Percentiles rank a stretch among this genome's conserved stretches.
Conservation (phyloP, 2,113 vertebrate genomes). For the Hoplias malabaricus region DNA sequence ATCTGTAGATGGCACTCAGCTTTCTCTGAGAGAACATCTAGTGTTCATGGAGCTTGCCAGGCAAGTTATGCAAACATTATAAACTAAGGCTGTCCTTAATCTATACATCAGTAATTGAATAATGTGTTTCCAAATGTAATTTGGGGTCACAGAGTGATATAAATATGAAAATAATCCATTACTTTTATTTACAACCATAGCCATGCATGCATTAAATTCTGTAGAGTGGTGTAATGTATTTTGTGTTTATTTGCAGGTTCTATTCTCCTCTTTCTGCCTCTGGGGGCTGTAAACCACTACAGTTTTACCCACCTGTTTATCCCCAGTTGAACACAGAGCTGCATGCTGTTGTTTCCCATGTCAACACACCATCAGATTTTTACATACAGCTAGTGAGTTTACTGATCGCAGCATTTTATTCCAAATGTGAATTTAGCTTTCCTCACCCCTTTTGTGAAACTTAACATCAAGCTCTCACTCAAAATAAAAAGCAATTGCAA, state of each 20-base stretch:
- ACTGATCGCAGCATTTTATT: no score
- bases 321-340: slow-evolving; percentile 71
- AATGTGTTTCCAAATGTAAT: no score
- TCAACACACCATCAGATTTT: slow-evolving; percentile 85
- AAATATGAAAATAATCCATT: no score
- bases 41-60: slow-evolving; percentile 87
- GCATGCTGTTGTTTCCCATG: slow-evolving; percentile 77
- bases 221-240: background rate
- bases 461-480: no score
- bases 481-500: no score
- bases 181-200: no score
- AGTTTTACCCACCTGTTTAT: slow-evolving; percentile 73
- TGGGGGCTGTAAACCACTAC: slow-evolving; percentile 55
- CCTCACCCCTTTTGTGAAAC: no score
- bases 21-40: slow-evolving; percentile 85
- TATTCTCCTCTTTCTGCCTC: slow-evolving; percentile 58
- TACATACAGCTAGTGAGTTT: slow-evolving; percentile 83
- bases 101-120: background rate
- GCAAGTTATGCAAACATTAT: slow-evolving; percentile 60
- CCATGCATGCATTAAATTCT: no score
- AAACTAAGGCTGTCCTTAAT: no score
- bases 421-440: no score
- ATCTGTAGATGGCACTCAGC: slow-evolving; percentile 71
- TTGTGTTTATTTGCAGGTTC: slow-evolving; percentile 57
- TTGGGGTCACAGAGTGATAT: no score